Evolutionary conservation across 1,140 invertebrate species (phyloP).

Genomic region (Pollicipes pollicipes): DNA sequence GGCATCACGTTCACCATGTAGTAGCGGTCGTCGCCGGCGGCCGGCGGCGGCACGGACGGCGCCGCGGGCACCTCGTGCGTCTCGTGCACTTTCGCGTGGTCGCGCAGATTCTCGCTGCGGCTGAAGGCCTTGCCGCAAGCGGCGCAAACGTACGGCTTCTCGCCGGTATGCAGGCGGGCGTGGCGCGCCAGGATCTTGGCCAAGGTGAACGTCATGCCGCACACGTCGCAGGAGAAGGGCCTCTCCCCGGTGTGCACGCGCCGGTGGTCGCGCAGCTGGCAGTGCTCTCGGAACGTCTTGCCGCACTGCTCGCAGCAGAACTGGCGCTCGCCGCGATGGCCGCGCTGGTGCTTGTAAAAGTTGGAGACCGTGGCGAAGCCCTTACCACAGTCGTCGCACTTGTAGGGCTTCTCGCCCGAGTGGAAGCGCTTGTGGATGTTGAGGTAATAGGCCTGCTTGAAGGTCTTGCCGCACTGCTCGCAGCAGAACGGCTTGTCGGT

Average conservation of each 20-base stretch:
- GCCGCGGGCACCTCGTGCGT: too few species aligned
- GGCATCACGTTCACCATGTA: too few species aligned
- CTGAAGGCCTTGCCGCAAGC: constrained; percentile 18
- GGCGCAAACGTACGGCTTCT: constrained; percentile 17
- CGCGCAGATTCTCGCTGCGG: constrained; percentile 18
- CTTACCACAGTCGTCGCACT: constrained; percentile 24
- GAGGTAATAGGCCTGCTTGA: constrained; percentile 14
- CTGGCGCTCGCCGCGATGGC: constrained; percentile 29
- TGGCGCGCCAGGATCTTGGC: constrained; percentile 20
- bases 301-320: constrained; percentile 38
- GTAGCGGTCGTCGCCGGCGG: too few species aligned
- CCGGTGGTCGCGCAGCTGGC: constrained; percentile 43
- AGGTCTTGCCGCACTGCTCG: constrained; percentile 37
- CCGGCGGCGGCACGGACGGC: too few species aligned
- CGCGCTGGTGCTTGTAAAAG: constrained; percentile 24
- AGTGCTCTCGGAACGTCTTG: constrained; percentile 36
- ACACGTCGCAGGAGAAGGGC: constrained; percentile 40
- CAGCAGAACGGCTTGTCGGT: constrained; percentile 44
- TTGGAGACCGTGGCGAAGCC: constrained; percentile 24
- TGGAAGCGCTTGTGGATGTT: constrained; percentile 35
- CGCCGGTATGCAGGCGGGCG: constrained; percentile 17
- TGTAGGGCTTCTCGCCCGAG: constrained; percentile 22
- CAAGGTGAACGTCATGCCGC: constrained; percentile 18
- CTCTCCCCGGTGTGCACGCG: constrained; percentile 57
- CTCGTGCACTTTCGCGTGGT: constrained; percentile 17